Conservation (phyloP, 2,797 vertebrate genomes). For the Dallia pectoralis region DNA sequence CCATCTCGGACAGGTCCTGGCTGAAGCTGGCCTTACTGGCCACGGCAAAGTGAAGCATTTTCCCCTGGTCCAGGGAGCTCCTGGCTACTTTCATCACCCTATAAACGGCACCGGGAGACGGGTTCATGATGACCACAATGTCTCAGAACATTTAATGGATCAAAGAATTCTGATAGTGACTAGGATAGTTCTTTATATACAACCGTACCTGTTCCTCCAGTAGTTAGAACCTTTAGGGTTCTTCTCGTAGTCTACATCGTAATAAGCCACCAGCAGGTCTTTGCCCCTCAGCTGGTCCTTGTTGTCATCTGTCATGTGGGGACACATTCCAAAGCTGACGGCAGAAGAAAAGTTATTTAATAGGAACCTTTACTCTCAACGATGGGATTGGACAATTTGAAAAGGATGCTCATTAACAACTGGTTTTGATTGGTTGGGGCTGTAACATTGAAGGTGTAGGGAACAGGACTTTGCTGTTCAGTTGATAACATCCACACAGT, state of each 20-base stretch:
- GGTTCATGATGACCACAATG: neutral
- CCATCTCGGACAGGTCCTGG: conserved; percentile 88
- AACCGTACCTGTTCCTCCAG: conserved; percentile 94
- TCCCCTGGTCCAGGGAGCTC: conserved; percentile 89
- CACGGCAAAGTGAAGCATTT: conserved; percentile 86
- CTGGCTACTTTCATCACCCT: conserved; percentile 98
- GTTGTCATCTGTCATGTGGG: conserved; percentile 96
- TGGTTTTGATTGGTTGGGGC: neutral
- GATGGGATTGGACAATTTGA: neutral
- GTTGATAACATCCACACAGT: no score
- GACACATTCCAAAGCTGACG: conserved; percentile 90
- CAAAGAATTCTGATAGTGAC: neutral
- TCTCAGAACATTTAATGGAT: neutral
- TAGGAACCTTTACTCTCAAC: neutral
- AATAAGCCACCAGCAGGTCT: conserved; percentile 92
- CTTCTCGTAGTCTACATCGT: conserved; percentile 94
- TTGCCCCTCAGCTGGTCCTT: conserved; percentile 91
- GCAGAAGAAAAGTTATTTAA: neutral
- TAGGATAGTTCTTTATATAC: no score
- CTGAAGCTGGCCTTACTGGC: conserved; percentile 85
- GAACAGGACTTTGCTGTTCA: no score
- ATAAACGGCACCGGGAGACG: conserved; percentile 17
- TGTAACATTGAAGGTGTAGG: no score
- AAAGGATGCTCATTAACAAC: neutral
- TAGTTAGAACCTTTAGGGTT: conserved; percentile 98